Conservation (phyloP, 2,888 invertebrate genomes). For the Crossocerus cetratus region DNA sequence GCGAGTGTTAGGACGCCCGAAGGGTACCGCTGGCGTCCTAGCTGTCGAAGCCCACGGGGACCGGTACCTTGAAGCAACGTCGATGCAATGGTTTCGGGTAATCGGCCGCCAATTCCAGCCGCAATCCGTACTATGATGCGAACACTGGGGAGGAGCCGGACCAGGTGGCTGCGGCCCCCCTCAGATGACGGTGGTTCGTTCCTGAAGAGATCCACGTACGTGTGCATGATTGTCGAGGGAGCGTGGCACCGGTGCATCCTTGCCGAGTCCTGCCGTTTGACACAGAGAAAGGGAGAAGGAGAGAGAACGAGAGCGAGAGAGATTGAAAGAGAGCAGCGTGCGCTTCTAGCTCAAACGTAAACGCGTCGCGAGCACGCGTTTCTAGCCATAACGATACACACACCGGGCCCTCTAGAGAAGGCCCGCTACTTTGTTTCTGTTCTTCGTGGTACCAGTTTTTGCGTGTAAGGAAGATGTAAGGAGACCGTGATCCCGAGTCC, state of each 20-base stretch:
- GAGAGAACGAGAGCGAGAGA: constrained; percentile 1
- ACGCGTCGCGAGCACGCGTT: constrained; percentile 36
- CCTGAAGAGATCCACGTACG: constrained; percentile 26
- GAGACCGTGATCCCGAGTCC: constrained; percentile 14
- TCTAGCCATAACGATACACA: constrained; percentile 48
- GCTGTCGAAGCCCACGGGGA: constrained; percentile 11
- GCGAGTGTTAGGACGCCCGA: constrained; percentile 78
- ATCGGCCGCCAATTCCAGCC: background rate
- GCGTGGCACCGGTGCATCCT: constrained; percentile 1
- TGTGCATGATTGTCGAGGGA: constrained; percentile 6
- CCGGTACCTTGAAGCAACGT: background rate
- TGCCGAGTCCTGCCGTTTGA: constrained; percentile 9
- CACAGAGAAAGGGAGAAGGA: constrained; percentile 1
- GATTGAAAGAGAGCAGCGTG: constrained; percentile 13
- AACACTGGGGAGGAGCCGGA: constrained; percentile 3
- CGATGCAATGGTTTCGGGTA: constrained; percentile 3
- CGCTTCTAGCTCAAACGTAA: constrained; percentile 53
- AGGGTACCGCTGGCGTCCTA: constrained; percentile 19
- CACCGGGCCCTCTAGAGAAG: constrained; percentile 19
- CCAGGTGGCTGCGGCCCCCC: constrained; percentile 4
- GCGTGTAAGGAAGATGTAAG: constrained; percentile 2
- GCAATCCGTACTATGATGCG: background rate
- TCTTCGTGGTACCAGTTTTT: constrained; percentile 11
- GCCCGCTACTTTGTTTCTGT: constrained; percentile 20
- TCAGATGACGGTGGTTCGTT: constrained; percentile 30